Evolutionary conservation across 2,888 invertebrate genomes (phyloP).

Genomic region (Chorisops tibialis): DNA sequence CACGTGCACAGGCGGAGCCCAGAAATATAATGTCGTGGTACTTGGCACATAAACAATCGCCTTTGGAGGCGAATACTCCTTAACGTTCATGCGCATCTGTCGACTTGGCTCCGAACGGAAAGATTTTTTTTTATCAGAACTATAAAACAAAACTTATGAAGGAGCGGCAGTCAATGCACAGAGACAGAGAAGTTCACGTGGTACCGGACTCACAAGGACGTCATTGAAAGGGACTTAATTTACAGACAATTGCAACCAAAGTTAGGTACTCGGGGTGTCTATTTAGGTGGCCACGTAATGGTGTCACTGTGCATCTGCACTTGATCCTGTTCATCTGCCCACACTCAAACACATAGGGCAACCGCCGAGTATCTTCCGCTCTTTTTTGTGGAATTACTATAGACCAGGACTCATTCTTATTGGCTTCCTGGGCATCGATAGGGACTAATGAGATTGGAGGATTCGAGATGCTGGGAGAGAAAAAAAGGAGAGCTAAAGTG

Average conservation of each 20-base stretch:
- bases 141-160: not conserved
- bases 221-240: slow-evolving; percentile 23
- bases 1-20: slow-evolving; percentile 35
- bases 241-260: slow-evolving; percentile 28
- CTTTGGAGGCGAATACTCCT: slow-evolving; percentile 7
- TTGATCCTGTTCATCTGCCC: slow-evolving; percentile 19
- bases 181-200: not conserved
- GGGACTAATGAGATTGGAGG: slow-evolving; percentile 9
- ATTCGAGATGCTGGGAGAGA: too few relatives aligned
- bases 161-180: not conserved
- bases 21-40: not conserved
- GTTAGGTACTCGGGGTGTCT: slow-evolving; percentile 29
- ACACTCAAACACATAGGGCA: slow-evolving; percentile 12
- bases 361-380: slow-evolving; percentile 11
- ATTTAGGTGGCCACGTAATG: slow-evolving; percentile 30
- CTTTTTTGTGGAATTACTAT: slow-evolving; percentile 9
- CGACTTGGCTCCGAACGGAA: not conserved
- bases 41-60: not conserved
- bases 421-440: slow-evolving; percentile 6
- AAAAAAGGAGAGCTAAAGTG: too few relatives aligned
- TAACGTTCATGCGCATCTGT: slow-evolving; percentile 16
- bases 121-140: not conserved
- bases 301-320: slow-evolving; percentile 24
- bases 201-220: slow-evolving; percentile 11
- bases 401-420: slow-evolving; percentile 20